Percentiles rank a stretch among this genome's conserved stretches.
Evolutionary conservation across 1,140 invertebrate species (phyloP).

Genomic region (Bemisia tabaci): DNA sequence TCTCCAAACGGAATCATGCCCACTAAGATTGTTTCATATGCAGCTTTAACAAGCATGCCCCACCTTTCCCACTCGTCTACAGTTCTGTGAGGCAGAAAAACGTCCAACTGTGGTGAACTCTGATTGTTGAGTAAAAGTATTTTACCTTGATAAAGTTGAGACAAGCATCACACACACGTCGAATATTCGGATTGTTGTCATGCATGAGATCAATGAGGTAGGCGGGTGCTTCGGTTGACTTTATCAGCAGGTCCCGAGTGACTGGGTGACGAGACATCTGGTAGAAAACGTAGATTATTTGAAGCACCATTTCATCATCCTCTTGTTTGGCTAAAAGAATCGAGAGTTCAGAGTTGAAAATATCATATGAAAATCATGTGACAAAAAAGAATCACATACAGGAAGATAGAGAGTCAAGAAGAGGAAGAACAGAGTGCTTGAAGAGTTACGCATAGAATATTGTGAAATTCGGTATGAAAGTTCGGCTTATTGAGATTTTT

Average conservation of each 20-base stretch:
- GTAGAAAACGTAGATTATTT: constrained; percentile 91
- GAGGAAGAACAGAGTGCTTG: too few species aligned
- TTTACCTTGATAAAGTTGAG: constrained; percentile 77
- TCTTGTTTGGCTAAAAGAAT: constrained; percentile 67
- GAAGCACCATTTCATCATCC: constrained; percentile 89
- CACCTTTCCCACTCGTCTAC: too few species aligned
- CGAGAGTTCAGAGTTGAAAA: too few species aligned
- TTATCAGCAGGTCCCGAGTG: constrained; percentile 68
- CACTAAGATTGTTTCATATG: too few species aligned
- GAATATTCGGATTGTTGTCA: constrained; percentile 86
- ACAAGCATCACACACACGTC: constrained; percentile 81
- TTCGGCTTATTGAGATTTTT: too few species aligned
- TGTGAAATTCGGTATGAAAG: too few species aligned
- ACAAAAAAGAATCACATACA: constrained; percentile 9
- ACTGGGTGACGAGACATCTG: constrained; percentile 74
- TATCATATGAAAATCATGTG: constrained; percentile 1
- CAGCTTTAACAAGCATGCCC: too few species aligned
- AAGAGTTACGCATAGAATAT: too few species aligned
- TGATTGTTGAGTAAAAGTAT: constrained; percentile 11
- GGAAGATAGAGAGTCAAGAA: too few species aligned
- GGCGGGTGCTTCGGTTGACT: constrained; percentile 54
- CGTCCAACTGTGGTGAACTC: not conserved
- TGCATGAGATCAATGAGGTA: constrained; percentile 97
- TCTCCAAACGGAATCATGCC: too few species aligned
- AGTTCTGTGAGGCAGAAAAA: not conserved